A percentile compares a stretch with the other conserved stretches of the same genome.
phyloP scores from a whole-genome alignment of 2,797 vertebrate genomes.

The Chiloscyllium punctatum region DNA sequence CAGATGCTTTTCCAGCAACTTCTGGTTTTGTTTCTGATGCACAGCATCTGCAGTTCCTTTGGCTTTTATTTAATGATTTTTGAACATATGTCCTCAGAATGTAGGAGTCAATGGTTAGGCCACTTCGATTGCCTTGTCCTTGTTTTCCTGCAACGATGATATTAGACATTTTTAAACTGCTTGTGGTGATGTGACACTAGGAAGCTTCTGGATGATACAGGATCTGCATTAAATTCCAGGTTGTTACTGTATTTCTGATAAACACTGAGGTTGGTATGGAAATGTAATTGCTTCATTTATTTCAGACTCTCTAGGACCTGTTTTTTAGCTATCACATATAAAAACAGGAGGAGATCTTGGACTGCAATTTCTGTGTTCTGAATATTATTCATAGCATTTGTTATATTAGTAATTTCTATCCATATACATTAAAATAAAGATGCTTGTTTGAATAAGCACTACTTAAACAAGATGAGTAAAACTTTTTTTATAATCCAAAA shows the following conservation, averaged over 20 bases:
- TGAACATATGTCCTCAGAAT: background rate
- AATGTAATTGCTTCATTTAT: background rate
- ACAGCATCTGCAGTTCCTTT: too few relatives aligned
- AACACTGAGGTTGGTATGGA: background rate
- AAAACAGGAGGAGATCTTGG: background rate
- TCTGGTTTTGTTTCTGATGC: too few relatives aligned
- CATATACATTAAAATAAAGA: background rate
- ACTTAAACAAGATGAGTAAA: background rate
- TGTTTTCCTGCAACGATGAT: background rate
- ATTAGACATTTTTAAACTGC: background rate
- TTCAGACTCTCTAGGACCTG: background rate
- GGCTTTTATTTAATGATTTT: background rate
- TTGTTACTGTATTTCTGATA: background rate
- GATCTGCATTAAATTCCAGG: background rate
- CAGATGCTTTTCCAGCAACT: too few relatives aligned
- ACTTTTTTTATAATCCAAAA: background rate
- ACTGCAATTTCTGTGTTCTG: background rate
- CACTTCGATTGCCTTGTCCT: background rate
- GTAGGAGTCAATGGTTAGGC: background rate
- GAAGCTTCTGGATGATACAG: background rate
- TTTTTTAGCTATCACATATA: background rate
- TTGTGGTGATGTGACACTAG: too few relatives aligned
- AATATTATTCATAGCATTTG: background rate
- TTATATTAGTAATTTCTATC: background rate
- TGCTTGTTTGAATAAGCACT: background rate